Base-by-base conservation (phyloP, 2,113 vertebrate genomes). In the Ciconia stormi region DNA sequence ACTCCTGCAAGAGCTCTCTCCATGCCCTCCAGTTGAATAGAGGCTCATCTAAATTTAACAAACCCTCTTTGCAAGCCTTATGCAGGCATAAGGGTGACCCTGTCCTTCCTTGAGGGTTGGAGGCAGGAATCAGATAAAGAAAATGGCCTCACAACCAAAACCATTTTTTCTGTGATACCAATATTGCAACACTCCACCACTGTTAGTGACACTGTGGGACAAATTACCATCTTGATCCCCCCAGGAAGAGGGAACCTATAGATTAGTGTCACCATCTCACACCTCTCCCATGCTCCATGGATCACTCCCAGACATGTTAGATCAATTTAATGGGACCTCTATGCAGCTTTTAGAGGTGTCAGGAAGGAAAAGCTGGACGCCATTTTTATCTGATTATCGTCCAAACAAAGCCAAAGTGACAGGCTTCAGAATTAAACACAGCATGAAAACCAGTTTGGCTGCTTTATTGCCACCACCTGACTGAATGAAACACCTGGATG, bases 401-500 rank as follows among this genome's bases (percentile, higher is more conserved):
- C 85, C 79, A 84, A 94, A 95, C 53, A 77, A 93, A 94, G 71
- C 32, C 92, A 92, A 63, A 1, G 1, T 86, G 94, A 94, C 88
- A 81, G 50, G 50, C 42, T 77, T 86, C 71, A 71, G 90, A 88
- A 93, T 88, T 23, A 62, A 80, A 15, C 1, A 4, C 53, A 6
- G 38, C 36, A 86, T 94, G 83, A 53, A 89, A 97, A 97, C 96
- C 96, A 92, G 97, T 97, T 95, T 89, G 85, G 67, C 82, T 81
- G 88, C 96, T 92, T 96, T 87, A 95, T 77, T 89, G 97, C 92
- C 95, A 92, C 88, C 90, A 92, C 79, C 80, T 67, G 82, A 94
- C 62, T 8, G 82, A 90, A 78, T 23, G 85, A 63, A 94, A 82
- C 96, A 94, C 95, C 96, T 95, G 95, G 97, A 96, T 92, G 90